These are phyloP conservation scores for Coenobita brevimanus DNA, from an alignment of 1,140 invertebrate genomes.

Conservation along the genomic window DNA sequence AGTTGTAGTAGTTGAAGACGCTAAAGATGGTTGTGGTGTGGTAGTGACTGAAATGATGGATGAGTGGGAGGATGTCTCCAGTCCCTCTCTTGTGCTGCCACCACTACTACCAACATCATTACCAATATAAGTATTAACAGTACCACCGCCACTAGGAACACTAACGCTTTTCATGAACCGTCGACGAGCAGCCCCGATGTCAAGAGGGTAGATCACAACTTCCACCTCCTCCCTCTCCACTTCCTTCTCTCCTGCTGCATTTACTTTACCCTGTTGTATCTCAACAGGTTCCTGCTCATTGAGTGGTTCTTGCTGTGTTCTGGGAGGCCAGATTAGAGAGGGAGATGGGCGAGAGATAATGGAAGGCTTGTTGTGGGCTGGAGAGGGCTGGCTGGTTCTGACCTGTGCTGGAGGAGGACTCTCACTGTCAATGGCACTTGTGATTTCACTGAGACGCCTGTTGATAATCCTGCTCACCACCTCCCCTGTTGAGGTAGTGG, in stretches of 20 bases:
- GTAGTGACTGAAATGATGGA: not conserved
- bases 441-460: not conserved
- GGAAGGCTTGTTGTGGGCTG: too few relatives aligned
- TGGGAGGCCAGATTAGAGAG: constrained; percentile 43
- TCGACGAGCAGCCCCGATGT: constrained; percentile 45
- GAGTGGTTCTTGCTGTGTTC: constrained; percentile 14
- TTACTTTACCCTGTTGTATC: constrained; percentile 1
- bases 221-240: constrained; percentile 16
- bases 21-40: not conserved
- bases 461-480: constrained; percentile 43
- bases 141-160: not conserved
- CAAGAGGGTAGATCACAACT: constrained; percentile 44
- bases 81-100: too few relatives aligned
- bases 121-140: not conserved
- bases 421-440: not conserved
- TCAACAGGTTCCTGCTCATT: not conserved
- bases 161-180: constrained; percentile 41
- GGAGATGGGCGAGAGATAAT: constrained; percentile 20
- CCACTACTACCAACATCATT: too few relatives aligned
- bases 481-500: not conserved
- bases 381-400: not conserved
- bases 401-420: not conserved
- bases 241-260: not conserved
- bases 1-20: not conserved
- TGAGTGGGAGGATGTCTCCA: not conserved